Evolutionary conservation across 1,140 invertebrate species (phyloP).

Genomic region (Lasaia peninsularis): DNA sequence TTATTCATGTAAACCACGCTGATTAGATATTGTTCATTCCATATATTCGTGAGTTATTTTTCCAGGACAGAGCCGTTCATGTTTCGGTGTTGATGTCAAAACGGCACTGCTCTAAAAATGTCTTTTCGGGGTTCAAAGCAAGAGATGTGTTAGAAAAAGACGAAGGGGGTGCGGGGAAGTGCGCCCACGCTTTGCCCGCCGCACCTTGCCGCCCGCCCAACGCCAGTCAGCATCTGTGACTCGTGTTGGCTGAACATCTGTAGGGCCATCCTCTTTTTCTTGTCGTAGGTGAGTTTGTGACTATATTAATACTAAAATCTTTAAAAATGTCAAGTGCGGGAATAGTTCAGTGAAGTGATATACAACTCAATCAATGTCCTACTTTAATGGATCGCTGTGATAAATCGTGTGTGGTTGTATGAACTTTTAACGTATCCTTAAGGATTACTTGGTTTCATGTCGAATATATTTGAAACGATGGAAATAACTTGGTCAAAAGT

Average conservation of each 20-base stretch:
- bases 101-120: constrained; percentile 73
- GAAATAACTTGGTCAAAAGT: too few species aligned
- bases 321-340: constrained; percentile 36
- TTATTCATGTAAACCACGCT: too few species aligned
- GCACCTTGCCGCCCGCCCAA: constrained; percentile 64
- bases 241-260: constrained; percentile 75
- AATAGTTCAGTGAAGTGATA: constrained; percentile 68
- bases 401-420: constrained; percentile 25
- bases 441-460: neutral
- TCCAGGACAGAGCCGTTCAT: constrained; percentile 17
- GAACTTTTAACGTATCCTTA: constrained; percentile 3
- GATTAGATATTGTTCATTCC: too few species aligned
- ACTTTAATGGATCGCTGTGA: constrained; percentile 33
- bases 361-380: constrained; percentile 30
- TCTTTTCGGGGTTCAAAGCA: constrained; percentile 36
- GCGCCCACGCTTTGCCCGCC: constrained; percentile 65
- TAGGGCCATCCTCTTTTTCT: constrained; percentile 70
- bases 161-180: constrained; percentile 24
- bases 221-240: constrained; percentile 74
- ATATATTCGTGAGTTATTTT: constrained; percentile 44
- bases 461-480: neutral
- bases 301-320: constrained; percentile 40
- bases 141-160: constrained; percentile 21
- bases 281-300: constrained; percentile 70
- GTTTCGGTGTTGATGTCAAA: constrained; percentile 74